These are phyloP conservation scores for Engraulis encrasicolus DNA, from an alignment of 2,113 vertebrate species.

Conservation along the genomic window DNA sequence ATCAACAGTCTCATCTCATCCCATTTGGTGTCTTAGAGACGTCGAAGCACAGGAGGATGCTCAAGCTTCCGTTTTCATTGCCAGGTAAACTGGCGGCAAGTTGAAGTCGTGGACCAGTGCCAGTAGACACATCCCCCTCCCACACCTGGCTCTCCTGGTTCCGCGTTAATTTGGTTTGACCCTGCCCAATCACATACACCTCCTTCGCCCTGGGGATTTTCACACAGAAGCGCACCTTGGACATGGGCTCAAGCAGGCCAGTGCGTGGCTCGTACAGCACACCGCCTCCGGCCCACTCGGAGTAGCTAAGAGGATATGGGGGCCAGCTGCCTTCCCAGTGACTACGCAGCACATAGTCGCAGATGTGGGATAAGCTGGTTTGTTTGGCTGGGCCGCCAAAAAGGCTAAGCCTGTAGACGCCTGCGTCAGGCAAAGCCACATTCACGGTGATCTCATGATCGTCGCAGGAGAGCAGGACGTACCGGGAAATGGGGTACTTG, in stretches of 20 bases:
- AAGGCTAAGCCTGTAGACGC: background rate
- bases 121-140: background rate
- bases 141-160: background rate
- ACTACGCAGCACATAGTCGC: background rate
- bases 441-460: background rate
- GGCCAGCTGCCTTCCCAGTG: background rate
- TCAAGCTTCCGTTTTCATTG: background rate
- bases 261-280: conserved; percentile 75
- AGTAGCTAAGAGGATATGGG: background rate
- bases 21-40: background rate
- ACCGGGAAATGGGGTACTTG: background rate
- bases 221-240: conserved; percentile 75
- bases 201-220: conserved; percentile 69
- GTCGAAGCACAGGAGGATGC: background rate
- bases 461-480: background rate
- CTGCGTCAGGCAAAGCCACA: background rate
- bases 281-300: conserved; percentile 54
- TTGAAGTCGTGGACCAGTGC: background rate
- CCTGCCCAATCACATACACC: conserved; percentile 44
- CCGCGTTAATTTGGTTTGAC: background rate
- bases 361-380: background rate
- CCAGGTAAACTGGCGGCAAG: background rate
- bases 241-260: conserved; percentile 68
- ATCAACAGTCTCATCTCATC: conserved; percentile 15
- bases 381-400: background rate